phyloP scores from a whole-genome alignment of 2,888 invertebrate species.

The Epiperipatus broadwayi region DNA sequence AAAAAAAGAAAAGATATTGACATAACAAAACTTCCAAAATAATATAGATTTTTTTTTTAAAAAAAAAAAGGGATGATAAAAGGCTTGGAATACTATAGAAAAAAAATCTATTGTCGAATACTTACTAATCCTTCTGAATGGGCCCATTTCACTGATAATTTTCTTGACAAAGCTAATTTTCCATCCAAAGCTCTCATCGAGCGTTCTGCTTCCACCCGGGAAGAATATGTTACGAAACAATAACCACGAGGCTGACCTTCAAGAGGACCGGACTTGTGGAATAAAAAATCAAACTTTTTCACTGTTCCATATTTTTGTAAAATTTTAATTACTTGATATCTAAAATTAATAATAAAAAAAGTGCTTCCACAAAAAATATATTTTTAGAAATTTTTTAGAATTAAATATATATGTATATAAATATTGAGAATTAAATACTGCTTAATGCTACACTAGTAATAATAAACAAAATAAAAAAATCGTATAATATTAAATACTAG shows the following conservation, averaged over 20 bases:
- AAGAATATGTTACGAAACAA: slow-evolving; percentile 66
- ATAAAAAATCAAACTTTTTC: slow-evolving; percentile 86
- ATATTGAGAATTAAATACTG: no score
- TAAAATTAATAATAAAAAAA: slow-evolving; percentile 17
- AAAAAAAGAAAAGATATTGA: no score
- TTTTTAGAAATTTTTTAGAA: neutral
- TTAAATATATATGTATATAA: slow-evolving; percentile 6
- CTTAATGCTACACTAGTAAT: no score
- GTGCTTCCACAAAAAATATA: neutral
- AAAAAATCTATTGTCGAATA: no score
- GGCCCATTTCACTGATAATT: slow-evolving; percentile 43
- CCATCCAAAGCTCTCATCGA: slow-evolving; percentile 56
- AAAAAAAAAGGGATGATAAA: no score
- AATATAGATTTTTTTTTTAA: no score
- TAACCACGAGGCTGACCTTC: slow-evolving; percentile 77
- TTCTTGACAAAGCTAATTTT: slow-evolving; percentile 48
- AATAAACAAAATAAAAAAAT: no score
- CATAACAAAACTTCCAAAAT: no score
- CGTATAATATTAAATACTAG: no score
- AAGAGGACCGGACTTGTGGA: slow-evolving; percentile 72
- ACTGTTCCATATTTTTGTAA: slow-evolving; percentile 80
- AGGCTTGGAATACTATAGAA: no score
- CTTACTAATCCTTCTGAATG: slow-evolving; percentile 15
- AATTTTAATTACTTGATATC: slow-evolving; percentile 72
- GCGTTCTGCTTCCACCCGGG: slow-evolving; percentile 43